Evolutionary conservation across 2,797 vertebrate genomes (phyloP), one percentile per base, ranked within the genome.

Genomic region (Channallabes apus): DNA sequence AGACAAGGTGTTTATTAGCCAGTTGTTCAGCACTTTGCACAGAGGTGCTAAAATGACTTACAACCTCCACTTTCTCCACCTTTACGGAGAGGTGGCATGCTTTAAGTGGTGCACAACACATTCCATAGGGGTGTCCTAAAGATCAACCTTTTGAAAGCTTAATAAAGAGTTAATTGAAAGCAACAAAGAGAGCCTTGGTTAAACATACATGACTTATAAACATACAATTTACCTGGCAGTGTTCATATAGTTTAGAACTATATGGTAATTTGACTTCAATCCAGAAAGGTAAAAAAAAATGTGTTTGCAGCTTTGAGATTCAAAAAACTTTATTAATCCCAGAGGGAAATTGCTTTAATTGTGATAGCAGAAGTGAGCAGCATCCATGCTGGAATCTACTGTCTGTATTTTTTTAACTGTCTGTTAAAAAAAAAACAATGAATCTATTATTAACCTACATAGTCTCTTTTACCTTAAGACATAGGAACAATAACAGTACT

Each of bases 1-100:
- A 88, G 77, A 82, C 84, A 85, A 84, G 89, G 90, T 89, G 89
- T 91, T 92, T 91, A 91, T 89, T 90, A 91, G 88, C 87, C 91
- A 90, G 91, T 93, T 93, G 91, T 91, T 91, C 88, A 84, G 61
- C 80, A 82, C 86, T 84, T 90, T 85, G 81, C 56, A 56, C 80
- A 54, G 68, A 88, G 86, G 87, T 82, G 89, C 85, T 83, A 85
- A 91, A 89, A 90, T 68, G 29, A 83, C 83, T 82, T 67, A 84
- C 86, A 84, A 72, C 87, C 67, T 90, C 71, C 58, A 84, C 46
- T 78, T 87, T 81, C 62, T 86, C 80, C 72, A 56, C 56, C 69
- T 83, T 88, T 87, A 80, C 24, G 62, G 73, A 82, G 51, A 84
- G 86, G 84, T 89, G 86, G 77, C 82, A 81, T 78, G 22, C 11